Conservation (phyloP, 2,888 invertebrate species). For the Hypercompe scribonia region DNA sequence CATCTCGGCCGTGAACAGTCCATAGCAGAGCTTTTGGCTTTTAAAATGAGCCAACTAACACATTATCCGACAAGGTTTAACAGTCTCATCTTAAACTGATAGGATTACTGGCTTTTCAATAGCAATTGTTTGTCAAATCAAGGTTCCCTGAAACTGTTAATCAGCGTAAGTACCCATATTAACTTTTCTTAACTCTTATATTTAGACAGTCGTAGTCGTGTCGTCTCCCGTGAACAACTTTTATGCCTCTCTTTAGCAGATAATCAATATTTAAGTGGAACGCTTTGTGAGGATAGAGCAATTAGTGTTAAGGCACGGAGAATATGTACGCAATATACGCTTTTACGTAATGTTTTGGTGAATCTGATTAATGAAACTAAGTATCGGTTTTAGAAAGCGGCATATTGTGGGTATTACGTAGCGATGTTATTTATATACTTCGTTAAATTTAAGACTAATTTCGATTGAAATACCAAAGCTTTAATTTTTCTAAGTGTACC, state of each 20-base stretch:
- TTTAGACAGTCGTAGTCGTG: not conserved
- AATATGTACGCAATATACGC: conserved; percentile 17
- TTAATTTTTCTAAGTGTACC: not conserved
- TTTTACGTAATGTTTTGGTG: conserved; percentile 16
- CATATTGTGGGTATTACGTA: not conserved
- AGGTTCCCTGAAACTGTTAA: not conserved
- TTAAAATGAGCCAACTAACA: too few relatives aligned
- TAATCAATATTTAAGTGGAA: conserved; percentile 24
- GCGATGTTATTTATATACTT: not conserved
- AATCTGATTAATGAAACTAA: conserved; percentile 15
- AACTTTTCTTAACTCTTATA: not conserved
- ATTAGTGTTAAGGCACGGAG: conserved; percentile 18
- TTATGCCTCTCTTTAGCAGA: conserved; percentile 17
- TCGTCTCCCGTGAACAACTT: conserved; percentile 4
- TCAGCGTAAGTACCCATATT: not conserved
- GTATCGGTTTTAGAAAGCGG: conserved; percentile 1
- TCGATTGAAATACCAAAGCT: not conserved
- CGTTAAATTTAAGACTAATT: not conserved
- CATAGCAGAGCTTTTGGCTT: too few relatives aligned
- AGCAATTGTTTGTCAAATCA: not conserved
- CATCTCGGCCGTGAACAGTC: too few relatives aligned
- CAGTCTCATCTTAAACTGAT: too few relatives aligned
- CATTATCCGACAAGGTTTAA: too few relatives aligned
- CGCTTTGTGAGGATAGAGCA: conserved; percentile 22
- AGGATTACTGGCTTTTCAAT: not conserved